These are phyloP conservation scores for Oenanthe melanoleuca DNA, from an alignment of 2,113 vertebrate species.

Conservation along the genomic window DNA sequence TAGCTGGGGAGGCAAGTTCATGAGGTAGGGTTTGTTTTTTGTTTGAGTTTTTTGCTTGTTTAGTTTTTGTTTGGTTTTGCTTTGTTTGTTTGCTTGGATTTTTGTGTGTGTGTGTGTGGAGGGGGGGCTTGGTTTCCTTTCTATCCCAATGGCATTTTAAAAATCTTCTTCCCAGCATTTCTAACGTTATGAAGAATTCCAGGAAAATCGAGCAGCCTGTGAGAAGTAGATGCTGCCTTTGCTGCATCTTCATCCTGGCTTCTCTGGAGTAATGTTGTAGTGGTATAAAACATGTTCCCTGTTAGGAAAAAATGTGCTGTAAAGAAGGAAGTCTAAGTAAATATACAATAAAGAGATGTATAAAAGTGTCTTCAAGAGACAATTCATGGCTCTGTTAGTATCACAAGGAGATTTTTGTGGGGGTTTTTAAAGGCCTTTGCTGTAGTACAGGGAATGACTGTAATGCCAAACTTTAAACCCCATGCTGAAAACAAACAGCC, in stretches of 20 bases:
- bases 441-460: slow-evolving; percentile 36
- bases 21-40: background rate
- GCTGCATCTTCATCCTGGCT: background rate
- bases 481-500: slow-evolving; percentile 31
- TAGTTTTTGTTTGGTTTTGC: too few species aligned
- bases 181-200: background rate
- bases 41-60: background rate
- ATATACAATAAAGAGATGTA: slow-evolving; percentile 37
- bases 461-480: slow-evolving; percentile 13
- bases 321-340: slow-evolving; percentile 49
- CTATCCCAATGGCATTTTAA: background rate
- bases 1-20: background rate
- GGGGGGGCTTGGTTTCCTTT: background rate
- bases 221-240: background rate
- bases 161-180: background rate
- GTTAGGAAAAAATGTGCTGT: slow-evolving; percentile 16
- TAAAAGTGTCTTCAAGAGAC: slow-evolving; percentile 34
- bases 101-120: too few species aligned
- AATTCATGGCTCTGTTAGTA: slow-evolving; percentile 37
- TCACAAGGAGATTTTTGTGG: slow-evolving; percentile 6
- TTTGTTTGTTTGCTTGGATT: background rate
- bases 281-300: slow-evolving; percentile 5
- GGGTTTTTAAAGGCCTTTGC: background rate
- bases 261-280: slow-evolving; percentile 20
- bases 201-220: background rate